Conservation (phyloP, 2,113 vertebrate species). For the Alexandromys fortis region DNA sequence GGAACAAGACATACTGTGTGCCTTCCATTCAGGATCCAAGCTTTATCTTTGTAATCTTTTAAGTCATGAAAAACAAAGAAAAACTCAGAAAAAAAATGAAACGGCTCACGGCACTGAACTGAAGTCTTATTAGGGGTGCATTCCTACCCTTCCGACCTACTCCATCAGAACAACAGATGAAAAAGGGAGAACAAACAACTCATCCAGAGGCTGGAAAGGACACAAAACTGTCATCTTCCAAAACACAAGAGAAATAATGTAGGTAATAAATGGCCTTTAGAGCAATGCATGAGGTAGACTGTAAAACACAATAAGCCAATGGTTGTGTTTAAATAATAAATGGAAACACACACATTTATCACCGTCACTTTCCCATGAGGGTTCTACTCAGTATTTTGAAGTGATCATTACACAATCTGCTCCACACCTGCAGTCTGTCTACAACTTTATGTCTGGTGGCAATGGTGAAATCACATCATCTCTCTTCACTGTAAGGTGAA, state of each 20-base stretch:
- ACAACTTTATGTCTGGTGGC: constrained; percentile 26
- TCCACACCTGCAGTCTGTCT: constrained; percentile 63
- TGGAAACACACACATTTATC: constrained; percentile 51
- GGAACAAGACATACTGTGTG: neutral
- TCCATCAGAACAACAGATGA: neutral
- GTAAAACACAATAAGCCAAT: constrained; percentile 51
- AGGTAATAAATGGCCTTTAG: constrained; percentile 40
- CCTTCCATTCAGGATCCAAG: neutral
- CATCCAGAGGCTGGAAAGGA: neutral
- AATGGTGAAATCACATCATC: constrained; percentile 28
- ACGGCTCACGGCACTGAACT: neutral
- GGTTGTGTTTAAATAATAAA: constrained; percentile 61
- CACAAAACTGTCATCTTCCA: neutral
- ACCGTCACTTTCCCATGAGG: constrained; percentile 52
- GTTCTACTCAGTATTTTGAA: neutral
- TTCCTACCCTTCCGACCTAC: neutral
- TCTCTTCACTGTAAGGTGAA: neutral
- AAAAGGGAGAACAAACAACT: neutral
- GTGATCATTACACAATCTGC: constrained; percentile 61
- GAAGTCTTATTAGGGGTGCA: neutral
- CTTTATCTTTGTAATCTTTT: neutral
- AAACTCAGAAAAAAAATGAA: neutral
- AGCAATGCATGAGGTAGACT: constrained; percentile 12
- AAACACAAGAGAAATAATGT: neutral
- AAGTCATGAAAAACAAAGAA: constrained; percentile 12